A percentile compares a stretch with the other conserved stretches of the same genome.
phyloP scores from a whole-genome alignment of 1,140 invertebrate species.

The Mamestra configurata region DNA sequence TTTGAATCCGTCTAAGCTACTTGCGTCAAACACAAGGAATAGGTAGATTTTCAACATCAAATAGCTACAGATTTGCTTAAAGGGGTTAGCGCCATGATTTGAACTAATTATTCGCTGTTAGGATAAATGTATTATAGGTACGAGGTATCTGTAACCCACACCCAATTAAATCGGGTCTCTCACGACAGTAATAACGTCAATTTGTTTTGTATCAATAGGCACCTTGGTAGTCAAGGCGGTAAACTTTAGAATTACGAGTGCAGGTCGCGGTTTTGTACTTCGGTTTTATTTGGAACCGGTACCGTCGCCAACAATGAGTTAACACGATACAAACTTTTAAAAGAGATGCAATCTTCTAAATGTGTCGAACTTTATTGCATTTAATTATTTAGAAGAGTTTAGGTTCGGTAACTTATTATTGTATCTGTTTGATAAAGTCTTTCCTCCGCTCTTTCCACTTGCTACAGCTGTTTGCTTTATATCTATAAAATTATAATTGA shows the following conservation, averaged over 20 bases:
- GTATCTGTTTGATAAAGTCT: too few relatives aligned
- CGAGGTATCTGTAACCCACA: neutral
- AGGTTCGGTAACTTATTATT: too few relatives aligned
- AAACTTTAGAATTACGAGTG: neutral
- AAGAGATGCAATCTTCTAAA: too few relatives aligned
- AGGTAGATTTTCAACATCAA: neutral
- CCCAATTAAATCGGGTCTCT: neutral
- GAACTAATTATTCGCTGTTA: neutral
- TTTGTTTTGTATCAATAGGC: neutral
- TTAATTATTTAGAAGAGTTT: too few relatives aligned
- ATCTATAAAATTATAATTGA: too few relatives aligned
- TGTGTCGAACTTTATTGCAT: too few relatives aligned
- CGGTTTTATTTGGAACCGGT: neutral
- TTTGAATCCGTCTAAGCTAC: too few relatives aligned
- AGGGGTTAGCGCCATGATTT: neutral
- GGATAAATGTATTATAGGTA: neutral
- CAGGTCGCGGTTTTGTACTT: neutral
- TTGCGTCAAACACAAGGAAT: too few relatives aligned
- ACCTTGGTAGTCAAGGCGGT: neutral
- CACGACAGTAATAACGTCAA: neutral
- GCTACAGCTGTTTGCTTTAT: too few relatives aligned
- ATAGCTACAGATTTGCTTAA: neutral
- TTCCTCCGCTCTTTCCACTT: too few relatives aligned
- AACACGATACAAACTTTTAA: too few relatives aligned
- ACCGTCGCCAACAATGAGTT: neutral